These are phyloP conservation scores for Columba guinea DNA, from an alignment of 2,797 vertebrate genomes.

Conservation along the genomic window DNA sequence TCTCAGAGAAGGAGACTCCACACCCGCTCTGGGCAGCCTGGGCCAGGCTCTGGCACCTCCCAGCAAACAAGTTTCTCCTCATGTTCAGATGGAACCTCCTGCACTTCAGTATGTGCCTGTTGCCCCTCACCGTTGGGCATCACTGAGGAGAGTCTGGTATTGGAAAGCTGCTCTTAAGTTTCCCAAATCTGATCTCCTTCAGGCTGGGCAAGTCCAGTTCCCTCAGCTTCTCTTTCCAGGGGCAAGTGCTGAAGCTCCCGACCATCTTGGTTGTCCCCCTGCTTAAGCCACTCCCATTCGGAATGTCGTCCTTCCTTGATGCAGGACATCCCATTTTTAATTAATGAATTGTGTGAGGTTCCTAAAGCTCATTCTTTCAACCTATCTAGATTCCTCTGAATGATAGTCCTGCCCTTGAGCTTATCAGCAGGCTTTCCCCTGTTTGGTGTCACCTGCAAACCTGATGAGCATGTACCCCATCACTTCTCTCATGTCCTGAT, in stretches of 20 bases:
- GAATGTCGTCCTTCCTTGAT: neutral
- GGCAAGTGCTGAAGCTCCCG: neutral
- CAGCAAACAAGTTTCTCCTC: too few species aligned
- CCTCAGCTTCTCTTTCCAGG: neutral
- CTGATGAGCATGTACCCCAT: fast-evolving
- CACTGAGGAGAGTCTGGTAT: too few species aligned
- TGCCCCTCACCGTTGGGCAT: too few species aligned
- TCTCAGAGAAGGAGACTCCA: too few species aligned
- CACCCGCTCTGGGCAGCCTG: too few species aligned
- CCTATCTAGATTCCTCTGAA: neutral
- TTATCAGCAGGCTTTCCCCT: neutral
- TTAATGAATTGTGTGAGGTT: neutral
- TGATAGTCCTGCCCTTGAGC: neutral
- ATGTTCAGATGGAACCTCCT: too few species aligned
- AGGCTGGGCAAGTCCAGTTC: neutral
- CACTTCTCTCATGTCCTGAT: too few species aligned
- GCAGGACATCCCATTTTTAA: neutral
- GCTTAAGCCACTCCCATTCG: too few species aligned
- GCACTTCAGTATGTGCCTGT: too few species aligned
- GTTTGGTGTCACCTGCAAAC: neutral
- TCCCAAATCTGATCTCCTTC: neutral
- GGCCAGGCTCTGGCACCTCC: too few species aligned
- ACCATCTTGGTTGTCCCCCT: neutral
- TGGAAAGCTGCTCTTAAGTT: neutral
- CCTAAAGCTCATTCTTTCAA: neutral